Evolutionary conservation across 2,797 vertebrate species (phyloP), one percentile per base, ranked within the genome.

Genomic region (Apogon hyalosoma): DNA sequence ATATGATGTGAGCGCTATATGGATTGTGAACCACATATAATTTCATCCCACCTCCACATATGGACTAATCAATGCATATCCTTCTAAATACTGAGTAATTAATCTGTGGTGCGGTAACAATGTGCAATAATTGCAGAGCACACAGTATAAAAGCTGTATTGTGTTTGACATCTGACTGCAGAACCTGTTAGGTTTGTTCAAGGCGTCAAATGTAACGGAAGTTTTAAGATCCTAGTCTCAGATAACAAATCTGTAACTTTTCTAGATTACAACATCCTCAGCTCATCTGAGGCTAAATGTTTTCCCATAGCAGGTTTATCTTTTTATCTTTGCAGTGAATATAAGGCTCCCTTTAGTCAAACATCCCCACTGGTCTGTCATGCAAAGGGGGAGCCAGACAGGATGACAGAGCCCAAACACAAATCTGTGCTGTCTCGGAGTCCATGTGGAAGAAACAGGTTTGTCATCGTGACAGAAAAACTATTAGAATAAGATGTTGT

Each of bases 241-340:
- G 40, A 75, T 73, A 77, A 78, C 54, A 80, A 78, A 86, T 69
- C 53, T 70, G 41, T 80, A 73, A 67, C 63, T 54, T 71, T 63
- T 77, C 65, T 15, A 42, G 58, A 78, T 85, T 75, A 55, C 63
- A 36, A 62, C 58, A 85, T 52, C 62, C 36, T 66, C 46, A 4
- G 11, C 19, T 33, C 18, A 84, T 78, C 55, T 67, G 55, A 77
- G 78, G 45, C 28, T 21, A 84, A 87, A 63, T 72, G 57, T 82
- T 75, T 75, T 79, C 73, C 16, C 55, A 77, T 41, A 65, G 69
- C 18, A 63, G 70, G 75, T 85, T 86, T 79, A 82, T 83, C 59
- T 89, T 68, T 85, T 87, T 79, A 82, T 83, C 59, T 89, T 69
- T 70, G 59, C 53, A 41, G 24, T 50, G 63, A 83, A 83, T 86